phyloP scores from a whole-genome alignment of 2,797 vertebrate species.

The Acanthiza pusilla region DNA sequence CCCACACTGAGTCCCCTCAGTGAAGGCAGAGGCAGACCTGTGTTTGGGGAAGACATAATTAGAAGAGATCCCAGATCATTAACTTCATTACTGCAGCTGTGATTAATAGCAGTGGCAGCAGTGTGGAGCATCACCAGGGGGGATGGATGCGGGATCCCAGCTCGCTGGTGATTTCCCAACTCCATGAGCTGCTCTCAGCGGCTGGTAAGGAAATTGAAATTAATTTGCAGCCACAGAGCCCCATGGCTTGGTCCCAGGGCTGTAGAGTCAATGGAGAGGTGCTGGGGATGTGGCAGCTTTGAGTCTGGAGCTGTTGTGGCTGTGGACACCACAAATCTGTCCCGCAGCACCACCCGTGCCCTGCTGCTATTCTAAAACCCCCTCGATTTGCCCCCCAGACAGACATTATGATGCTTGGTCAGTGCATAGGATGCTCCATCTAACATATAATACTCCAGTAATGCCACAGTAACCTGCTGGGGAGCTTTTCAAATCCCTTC shows the following conservation, averaged over 20 bases:
- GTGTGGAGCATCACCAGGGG: not conserved
- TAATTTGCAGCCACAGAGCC: not conserved
- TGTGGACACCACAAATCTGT: accelerated
- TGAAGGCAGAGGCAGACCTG: not conserved
- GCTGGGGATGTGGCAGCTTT: not conserved
- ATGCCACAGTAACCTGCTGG: not conserved
- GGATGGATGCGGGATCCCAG: not conserved
- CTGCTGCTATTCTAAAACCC: not conserved
- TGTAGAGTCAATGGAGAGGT: not conserved
- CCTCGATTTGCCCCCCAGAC: not conserved
- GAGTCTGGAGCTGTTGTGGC: not conserved
- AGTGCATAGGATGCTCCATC: accelerated
- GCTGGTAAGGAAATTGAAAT: not conserved
- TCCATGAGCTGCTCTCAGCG: not conserved
- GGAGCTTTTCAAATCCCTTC: not conserved
- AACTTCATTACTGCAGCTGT: conserved; percentile 15
- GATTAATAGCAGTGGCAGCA: conserved; percentile 9
- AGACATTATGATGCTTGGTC: accelerated
- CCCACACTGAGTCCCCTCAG: not conserved
- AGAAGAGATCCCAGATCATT: conserved; percentile 29
- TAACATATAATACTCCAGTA: not conserved
- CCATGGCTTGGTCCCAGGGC: not conserved
- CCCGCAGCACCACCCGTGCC: not conserved
- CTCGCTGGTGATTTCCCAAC: not conserved
- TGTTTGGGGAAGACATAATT: conserved; percentile 11